Evolutionary conservation across 2,797 vertebrate genomes (phyloP).

Genomic region (Coregonus suidteri): DNA sequence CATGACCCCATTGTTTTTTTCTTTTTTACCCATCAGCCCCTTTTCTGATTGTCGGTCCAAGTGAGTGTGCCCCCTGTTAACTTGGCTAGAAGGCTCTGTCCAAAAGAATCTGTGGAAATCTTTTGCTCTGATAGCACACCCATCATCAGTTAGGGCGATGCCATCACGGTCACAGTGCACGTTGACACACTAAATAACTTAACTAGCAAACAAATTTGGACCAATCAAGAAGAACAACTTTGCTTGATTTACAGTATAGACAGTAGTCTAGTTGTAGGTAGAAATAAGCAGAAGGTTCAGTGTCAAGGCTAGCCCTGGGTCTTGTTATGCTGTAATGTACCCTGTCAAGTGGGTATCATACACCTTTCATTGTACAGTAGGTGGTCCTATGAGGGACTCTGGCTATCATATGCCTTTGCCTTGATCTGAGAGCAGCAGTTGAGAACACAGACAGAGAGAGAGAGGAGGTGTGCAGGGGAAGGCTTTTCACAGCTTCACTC

Average conservation of each 20-base stretch:
- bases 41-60: background rate
- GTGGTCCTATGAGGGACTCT: background rate
- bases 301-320: background rate
- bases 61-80: background rate
- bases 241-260: too few species aligned
- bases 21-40: background rate
- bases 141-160: background rate
- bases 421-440: background rate
- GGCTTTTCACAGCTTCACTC: background rate
- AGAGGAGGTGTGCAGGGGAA: background rate
- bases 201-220: background rate
- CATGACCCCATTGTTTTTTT: slow-evolving; percentile 11
- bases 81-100: background rate
- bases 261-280: too few species aligned
- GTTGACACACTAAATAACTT: background rate
- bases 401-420: background rate
- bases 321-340: background rate
- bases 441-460: background rate
- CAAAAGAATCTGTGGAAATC: background rate
- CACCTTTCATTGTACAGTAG: background rate
- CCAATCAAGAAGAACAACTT: background rate
- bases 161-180: background rate
- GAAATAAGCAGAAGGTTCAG: too few species aligned
- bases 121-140: background rate
- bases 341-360: too few species aligned